Base-by-base conservation (phyloP, 2,113 vertebrate species). In the Syrmaticus mikado region DNA sequence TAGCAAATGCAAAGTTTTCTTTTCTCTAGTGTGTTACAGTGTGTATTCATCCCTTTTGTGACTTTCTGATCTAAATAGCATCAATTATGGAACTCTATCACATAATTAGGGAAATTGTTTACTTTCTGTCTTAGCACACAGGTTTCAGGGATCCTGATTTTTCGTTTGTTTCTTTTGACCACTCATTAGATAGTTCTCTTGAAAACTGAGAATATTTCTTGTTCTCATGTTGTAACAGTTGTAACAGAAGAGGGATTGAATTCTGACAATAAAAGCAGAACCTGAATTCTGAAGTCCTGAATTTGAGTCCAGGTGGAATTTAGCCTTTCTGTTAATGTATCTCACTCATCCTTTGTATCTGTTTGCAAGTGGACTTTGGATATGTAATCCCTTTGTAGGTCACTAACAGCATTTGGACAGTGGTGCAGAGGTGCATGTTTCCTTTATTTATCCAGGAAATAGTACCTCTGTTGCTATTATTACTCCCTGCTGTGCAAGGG, bases 1-100 rank as follows among this genome's bases (percentile, higher is more conserved):
- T 85, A 93, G 79, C 74, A 93, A 96, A 90, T 94, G 85, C 75
- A 92, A 95, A 97, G 24, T 95, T 82, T 87, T 67, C 43, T 34
- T 94, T 91, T 90, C 84, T 88, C 4, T 70, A 72, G 78, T 64
- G 55, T 81, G 66, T 92, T 91, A 61, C 38, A 89, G 57, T 80
- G 38, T 79, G 57, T 78, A 78, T 94, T 97, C 81, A 86, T 93
- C 16, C 30, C 14, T 90, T 89, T 90, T 92, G 92, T 96, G 96
- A 92, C 89, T 97, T 96, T 96, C 79, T 92, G 95, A 97, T 80
- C 78, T 92, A 97, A 97, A 95, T 95, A 97, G 78, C 78, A 83
- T 96, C 96, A 95, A 97, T 96, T 95, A 91, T 84, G 55, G 45
- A 80, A 65, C 24, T 90, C 41, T 82, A 68, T 52, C 24, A 52